Evolutionary conservation across 2,888 invertebrate genomes (phyloP).

Genomic region (Neoascia interrupta): DNA sequence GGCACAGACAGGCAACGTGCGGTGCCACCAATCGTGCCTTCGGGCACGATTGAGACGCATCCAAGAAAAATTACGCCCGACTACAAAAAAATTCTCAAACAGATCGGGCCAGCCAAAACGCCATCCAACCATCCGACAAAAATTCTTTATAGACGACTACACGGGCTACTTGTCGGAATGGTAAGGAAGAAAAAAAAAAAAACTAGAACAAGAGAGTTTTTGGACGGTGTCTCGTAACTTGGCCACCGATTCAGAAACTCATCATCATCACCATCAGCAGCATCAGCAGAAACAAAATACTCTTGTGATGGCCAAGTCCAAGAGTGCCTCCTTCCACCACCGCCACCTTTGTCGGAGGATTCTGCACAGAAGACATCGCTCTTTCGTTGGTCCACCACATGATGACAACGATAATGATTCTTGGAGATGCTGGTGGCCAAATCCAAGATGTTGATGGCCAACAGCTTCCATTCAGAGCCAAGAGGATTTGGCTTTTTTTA

Average conservation of each 20-base stretch:
- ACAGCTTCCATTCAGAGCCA: slow-evolving; percentile 40
- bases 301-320: slow-evolving; percentile 76
- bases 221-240: slow-evolving; percentile 70
- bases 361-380: slow-evolving; percentile 28
- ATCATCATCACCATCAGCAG: slow-evolving; percentile 69
- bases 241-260: slow-evolving; percentile 73
- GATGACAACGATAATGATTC: slow-evolving; percentile 63
- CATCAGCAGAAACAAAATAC: slow-evolving; percentile 47
- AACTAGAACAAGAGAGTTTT: slow-evolving; percentile 47
- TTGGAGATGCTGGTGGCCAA: slow-evolving; percentile 65
- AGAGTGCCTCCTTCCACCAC: slow-evolving; percentile 71
- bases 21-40: slow-evolving; percentile 73
- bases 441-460: slow-evolving; percentile 63
- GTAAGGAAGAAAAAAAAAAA: slow-evolving; percentile 21
- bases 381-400: slow-evolving; percentile 57
- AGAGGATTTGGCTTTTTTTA: slow-evolving; percentile 4
- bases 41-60: slow-evolving; percentile 75
- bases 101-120: slow-evolving; percentile 64
- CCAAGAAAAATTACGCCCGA: slow-evolving; percentile 75
- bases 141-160: slow-evolving; percentile 52
- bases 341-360: slow-evolving; percentile 22
- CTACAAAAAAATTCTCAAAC: slow-evolving; percentile 63
- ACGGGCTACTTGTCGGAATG: slow-evolving; percentile 46
- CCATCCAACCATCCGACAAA: slow-evolving; percentile 56
- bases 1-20: slow-evolving; percentile 74